A percentile compares a stretch with the other conserved stretches of the same genome.
Evolutionary conservation across 2,113 vertebrate species (phyloP).

Genomic region (Colossoma macropomum): DNA sequence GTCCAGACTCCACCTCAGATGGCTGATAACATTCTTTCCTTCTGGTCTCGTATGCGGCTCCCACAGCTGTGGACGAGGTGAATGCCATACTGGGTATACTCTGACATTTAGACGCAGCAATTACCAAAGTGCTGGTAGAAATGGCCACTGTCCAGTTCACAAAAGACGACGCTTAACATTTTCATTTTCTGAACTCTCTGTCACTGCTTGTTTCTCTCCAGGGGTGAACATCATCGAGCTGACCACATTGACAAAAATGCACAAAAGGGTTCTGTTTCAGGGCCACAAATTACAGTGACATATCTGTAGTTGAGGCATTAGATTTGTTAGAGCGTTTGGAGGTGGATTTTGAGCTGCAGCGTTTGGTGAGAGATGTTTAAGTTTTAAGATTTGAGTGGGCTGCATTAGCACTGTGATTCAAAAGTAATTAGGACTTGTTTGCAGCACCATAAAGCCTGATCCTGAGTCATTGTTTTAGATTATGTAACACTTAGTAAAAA

Average conservation of each 20-base stretch:
- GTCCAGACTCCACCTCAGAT: conserved; percentile 20
- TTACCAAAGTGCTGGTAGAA: conserved; percentile 30
- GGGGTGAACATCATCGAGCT: neutral
- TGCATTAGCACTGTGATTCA: no score
- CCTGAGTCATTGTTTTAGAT: no score
- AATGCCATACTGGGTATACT: conserved; percentile 17
- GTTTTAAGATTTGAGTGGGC: no score
- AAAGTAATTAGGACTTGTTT: no score
- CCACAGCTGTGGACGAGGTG: conserved; percentile 31
- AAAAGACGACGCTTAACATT: conserved; percentile 48
- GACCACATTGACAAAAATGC: neutral
- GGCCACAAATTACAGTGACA: neutral
- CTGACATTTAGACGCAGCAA: conserved; percentile 54
- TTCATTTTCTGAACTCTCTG: conserved; percentile 4
- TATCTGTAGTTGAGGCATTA: neutral
- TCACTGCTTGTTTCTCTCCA: neutral
- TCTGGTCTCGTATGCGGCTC: conserved; percentile 16
- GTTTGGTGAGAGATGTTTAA: neutral
- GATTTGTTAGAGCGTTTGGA: neutral
- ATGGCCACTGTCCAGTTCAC: conserved; percentile 37
- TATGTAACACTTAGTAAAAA: no score
- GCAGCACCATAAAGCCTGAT: no score
- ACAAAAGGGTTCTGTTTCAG: neutral
- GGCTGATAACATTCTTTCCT: conserved; percentile 18
- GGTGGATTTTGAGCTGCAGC: neutral